These are phyloP conservation scores for Microctonus brassicae DNA, from an alignment of 2,888 invertebrate species.

Conservation along the genomic window DNA sequence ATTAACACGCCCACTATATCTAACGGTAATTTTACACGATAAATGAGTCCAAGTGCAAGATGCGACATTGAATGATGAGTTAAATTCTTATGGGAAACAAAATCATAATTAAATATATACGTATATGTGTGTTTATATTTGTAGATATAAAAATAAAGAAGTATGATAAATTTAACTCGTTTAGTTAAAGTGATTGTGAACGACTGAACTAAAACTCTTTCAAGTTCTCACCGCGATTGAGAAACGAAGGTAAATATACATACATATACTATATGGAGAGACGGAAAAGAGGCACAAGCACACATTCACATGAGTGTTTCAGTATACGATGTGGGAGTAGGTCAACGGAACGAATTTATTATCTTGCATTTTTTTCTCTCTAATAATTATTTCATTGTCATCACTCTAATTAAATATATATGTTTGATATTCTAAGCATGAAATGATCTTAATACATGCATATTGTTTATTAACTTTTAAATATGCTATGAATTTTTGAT, in stretches of 20 bases:
- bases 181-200: conserved; percentile 41
- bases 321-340: conserved; percentile 60
- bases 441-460: no score
- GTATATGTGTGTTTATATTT: not conserved
- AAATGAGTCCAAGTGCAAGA: not conserved
- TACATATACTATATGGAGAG: conserved; percentile 36
- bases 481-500: not conserved
- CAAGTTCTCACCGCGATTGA: conserved; percentile 26
- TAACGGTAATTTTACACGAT: not conserved
- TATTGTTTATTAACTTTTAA: no score
- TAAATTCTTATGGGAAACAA: not conserved
- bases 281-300: not conserved
- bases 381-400: conserved; percentile 2
- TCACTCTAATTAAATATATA: not conserved
- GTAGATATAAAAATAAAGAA: not conserved
- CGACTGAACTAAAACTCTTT: conserved; percentile 40
- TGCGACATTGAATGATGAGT: not conserved
- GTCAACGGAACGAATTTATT: conserved; percentile 57
- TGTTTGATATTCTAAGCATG: not conserved
- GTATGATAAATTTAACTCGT: conserved; percentile 8
- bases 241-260: conserved; percentile 35
- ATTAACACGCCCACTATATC: not conserved
- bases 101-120: not conserved
- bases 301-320: conserved; percentile 34
- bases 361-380: conserved; percentile 34